Conservation (phyloP, 2,113 vertebrate genomes). For the Cyanoramphus novaezelandiae region DNA sequence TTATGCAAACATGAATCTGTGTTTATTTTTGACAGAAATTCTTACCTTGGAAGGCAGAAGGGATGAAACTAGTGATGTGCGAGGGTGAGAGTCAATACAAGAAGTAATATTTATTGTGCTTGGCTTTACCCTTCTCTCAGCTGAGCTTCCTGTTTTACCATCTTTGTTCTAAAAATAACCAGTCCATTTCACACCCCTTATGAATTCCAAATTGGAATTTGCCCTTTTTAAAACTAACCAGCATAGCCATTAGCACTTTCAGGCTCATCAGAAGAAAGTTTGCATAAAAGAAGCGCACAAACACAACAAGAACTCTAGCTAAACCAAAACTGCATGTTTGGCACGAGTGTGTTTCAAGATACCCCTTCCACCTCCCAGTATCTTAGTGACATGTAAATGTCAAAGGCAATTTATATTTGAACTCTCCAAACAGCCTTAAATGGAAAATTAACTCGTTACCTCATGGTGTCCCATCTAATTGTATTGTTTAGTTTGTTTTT, state of each 20-base stretch:
- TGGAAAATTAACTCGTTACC: conserved; percentile 3
- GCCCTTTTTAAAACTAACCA: background rate
- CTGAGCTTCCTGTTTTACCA: background rate
- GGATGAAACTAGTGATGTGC: background rate
- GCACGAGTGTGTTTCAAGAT: background rate
- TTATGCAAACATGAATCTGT: background rate
- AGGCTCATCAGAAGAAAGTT: background rate
- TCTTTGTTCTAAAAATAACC: background rate
- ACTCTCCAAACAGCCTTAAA: background rate
- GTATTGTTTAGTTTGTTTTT: background rate
- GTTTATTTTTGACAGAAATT: background rate
- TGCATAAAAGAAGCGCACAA: background rate
- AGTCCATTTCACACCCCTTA: background rate
- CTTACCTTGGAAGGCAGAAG: background rate
- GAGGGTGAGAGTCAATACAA: background rate
- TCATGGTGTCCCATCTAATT: background rate
- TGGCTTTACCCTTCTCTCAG: background rate
- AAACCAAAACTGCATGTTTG: background rate
- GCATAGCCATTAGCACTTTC: background rate
- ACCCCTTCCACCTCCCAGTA: background rate
- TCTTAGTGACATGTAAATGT: background rate
- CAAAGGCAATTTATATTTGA: background rate
- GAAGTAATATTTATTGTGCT: background rate
- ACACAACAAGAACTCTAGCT: background rate
- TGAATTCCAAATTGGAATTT: background rate